A percentile compares a stretch with the other conserved stretches of the same genome.
phyloP scores from a whole-genome alignment of 2,113 vertebrate species.

The Acinonyx jubatus region DNA sequence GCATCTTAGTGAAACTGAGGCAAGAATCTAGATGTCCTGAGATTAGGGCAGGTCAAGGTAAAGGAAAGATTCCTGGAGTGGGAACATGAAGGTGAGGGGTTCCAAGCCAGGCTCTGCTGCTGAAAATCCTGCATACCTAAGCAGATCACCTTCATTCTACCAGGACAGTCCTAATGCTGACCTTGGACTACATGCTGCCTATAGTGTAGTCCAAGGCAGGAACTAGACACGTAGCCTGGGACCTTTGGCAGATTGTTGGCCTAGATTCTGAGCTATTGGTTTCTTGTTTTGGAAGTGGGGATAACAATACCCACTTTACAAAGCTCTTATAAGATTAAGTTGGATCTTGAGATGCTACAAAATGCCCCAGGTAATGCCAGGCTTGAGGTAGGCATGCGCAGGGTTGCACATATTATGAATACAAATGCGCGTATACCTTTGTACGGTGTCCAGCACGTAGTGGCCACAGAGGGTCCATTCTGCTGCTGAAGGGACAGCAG shows the following conservation, averaged over 20 bases:
- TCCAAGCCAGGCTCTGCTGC: not conserved
- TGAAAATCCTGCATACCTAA: not conserved
- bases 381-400: not conserved
- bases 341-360: not conserved
- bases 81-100: not conserved
- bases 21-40: not conserved
- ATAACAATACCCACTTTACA: not conserved
- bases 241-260: not conserved
- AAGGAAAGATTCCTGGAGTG: not conserved
- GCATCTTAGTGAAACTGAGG: not conserved
- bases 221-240: not conserved
- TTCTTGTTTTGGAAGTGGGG: not conserved
- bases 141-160: not conserved
- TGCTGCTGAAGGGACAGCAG: not conserved
- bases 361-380: too few species aligned
- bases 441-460: accelerated
- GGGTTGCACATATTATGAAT: not conserved
- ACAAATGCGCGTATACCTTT: accelerated
- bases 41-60: not conserved
- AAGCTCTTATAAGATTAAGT: not conserved
- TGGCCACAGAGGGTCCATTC: not conserved
- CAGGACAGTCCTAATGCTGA: not conserved
- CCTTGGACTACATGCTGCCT: not conserved
- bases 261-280: not conserved
- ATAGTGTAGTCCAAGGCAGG: not conserved